Evolutionary conservation across 2,888 invertebrate genomes (phyloP).

Genomic region (Anaspis maculata): DNA sequence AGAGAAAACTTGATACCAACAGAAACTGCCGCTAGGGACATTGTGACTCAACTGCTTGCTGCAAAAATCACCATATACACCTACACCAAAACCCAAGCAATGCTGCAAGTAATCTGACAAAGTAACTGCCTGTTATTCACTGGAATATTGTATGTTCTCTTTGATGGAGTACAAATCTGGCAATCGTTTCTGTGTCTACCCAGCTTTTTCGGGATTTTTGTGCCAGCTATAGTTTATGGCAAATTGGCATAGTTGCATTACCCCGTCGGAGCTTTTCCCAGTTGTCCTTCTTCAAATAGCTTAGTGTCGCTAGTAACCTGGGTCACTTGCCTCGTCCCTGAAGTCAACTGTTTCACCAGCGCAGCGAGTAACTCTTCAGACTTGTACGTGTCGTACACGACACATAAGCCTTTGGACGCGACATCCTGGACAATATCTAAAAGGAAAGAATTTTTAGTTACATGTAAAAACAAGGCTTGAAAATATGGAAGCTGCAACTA

Average conservation of each 20-base stretch:
- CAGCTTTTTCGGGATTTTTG: not conserved
- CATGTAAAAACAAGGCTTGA: too few relatives aligned
- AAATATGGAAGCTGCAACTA: constrained; percentile 7
- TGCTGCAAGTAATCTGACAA: too few relatives aligned
- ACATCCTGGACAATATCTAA: constrained; percentile 89
- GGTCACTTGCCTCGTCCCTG: constrained; percentile 58
- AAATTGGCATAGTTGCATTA: too few relatives aligned
- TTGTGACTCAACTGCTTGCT: too few relatives aligned
- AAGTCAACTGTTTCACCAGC: constrained; percentile 74
- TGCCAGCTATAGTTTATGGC: too few relatives aligned
- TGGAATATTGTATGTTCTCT: too few relatives aligned
- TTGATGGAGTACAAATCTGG: too few relatives aligned
- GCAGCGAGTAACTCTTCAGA: constrained; percentile 64
- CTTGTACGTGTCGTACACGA: constrained; percentile 77
- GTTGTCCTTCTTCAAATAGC: constrained; percentile 79
- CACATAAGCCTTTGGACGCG: constrained; percentile 81
- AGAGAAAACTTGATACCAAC: too few relatives aligned
- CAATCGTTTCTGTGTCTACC: too few relatives aligned
- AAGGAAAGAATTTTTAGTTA: constrained; percentile 19
- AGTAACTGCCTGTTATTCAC: too few relatives aligned
- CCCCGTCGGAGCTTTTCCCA: constrained; percentile 83
- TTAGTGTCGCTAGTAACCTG: constrained; percentile 76
- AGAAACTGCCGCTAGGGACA: too few relatives aligned
- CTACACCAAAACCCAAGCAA: too few relatives aligned
- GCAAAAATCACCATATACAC: not conserved